phyloP scores from a whole-genome alignment of 2,797 vertebrate species.

The Sorex maritimensis region DNA sequence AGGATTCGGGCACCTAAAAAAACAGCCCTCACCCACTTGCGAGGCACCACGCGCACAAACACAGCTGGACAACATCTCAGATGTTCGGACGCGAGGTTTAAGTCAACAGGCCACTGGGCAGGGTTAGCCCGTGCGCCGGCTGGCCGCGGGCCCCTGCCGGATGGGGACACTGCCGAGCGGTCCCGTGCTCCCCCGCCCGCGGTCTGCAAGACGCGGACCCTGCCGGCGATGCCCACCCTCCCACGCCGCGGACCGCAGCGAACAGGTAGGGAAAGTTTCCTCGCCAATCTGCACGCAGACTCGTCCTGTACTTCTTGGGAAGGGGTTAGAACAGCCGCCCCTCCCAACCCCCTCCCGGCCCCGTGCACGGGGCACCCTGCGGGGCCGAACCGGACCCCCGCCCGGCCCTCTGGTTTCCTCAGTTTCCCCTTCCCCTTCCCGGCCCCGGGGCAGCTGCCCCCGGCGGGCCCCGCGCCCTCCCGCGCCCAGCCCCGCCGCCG shows the following conservation, averaged over 20 bases:
- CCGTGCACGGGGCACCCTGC: background rate
- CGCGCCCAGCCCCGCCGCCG: background rate
- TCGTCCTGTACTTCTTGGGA: background rate
- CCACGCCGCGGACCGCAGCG: background rate
- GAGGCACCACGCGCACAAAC: background rate
- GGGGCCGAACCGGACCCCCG: background rate
- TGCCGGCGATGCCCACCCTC: background rate
- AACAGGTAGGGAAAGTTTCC: constrained; percentile 69
- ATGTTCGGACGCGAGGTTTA: background rate
- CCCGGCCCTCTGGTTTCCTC: too few relatives aligned
- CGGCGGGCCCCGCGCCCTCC: background rate
- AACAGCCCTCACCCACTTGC: background rate
- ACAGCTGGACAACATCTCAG: background rate
- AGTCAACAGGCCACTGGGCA: background rate
- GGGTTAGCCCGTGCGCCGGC: background rate
- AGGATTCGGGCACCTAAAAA: background rate
- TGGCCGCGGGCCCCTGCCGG: too few relatives aligned
- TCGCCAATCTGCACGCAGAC: constrained; percentile 24
- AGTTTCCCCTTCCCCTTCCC: too few relatives aligned
- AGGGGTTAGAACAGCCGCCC: background rate
- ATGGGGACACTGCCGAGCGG: too few relatives aligned
- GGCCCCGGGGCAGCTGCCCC: background rate
- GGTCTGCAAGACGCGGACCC: background rate
- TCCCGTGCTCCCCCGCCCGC: background rate
- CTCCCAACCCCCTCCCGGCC: background rate